Base-by-base conservation (phyloP, 1,140 invertebrate species). In the Cataglyphis hispanica region DNA sequence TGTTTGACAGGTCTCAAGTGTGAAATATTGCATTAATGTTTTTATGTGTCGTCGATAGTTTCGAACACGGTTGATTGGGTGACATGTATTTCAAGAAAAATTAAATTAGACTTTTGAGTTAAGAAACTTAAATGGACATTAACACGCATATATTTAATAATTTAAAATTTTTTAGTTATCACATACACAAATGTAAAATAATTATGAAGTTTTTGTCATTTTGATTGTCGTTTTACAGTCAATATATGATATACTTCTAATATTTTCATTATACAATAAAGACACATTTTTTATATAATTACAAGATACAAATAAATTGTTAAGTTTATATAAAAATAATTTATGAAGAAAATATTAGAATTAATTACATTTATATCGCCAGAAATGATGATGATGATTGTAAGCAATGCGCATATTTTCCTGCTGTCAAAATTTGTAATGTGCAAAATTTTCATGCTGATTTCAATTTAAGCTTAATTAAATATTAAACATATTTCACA, bases 1-100 rank as follows among this genome's bases (percentile, higher is more conserved):
- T 89, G 86, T 81, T 66, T 80, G 75, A 85, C 78, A 80, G 64
- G 16, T 46, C 25, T 61, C 63, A 56, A 74, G 74, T n/a, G 64
- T 19, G 37, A 81, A 60, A 27, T 58, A 72, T 72, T 25, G 56
- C 27, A 37, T 69, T 80, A 43, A 40, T 27, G 27, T 72, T 37
- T 53, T 58, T 6, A 34, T 11, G 13, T 61, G 13, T 61, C n/a
- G 53, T n/a, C 25, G 40, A 25, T 83, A n/a, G n/a, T 60, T n/a
- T 61, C 37, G 53, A 37, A 37, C 43, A 25, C 19, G 16, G 50
- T 53, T 34, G 34, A 37, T 56, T 22, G 37, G 11, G 22, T n/a
- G 22, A 63, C 19, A 16, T 10, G 43, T 67, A 5, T 37, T 2
- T 46, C 25, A 6, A 8, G 22, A 7, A 27, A 19, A 40, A 13